Percentiles rank a stretch among this genome's conserved stretches.
These are phyloP conservation scores for Botia almorhae DNA, from an alignment of 2,797 vertebrate species.

Conservation along the genomic window DNA sequence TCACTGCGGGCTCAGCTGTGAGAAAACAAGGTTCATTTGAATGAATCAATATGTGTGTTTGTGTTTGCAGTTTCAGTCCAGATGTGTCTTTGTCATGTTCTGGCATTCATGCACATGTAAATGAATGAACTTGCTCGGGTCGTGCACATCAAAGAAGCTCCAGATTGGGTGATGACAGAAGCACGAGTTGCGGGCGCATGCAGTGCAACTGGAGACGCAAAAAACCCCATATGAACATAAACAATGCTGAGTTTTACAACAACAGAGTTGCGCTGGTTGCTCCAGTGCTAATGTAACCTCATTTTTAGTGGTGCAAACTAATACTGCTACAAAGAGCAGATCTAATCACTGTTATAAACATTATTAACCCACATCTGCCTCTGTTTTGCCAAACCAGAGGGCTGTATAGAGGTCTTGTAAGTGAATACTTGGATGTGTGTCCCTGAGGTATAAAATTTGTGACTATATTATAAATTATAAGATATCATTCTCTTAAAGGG, in stretches of 20 bases:
- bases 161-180: constrained; percentile 69
- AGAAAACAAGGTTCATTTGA: constrained; percentile 14
- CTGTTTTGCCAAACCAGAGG: background rate
- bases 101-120: background rate
- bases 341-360: background rate
- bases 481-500: background rate
- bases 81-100: constrained; percentile 32
- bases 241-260: constrained; percentile 42
- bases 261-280: constrained; percentile 38
- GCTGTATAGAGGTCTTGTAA: background rate
- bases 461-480: background rate
- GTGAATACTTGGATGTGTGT: constrained; percentile 13
- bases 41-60: constrained; percentile 25
- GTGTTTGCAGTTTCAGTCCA: constrained; percentile 62
- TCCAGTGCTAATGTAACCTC: constrained; percentile 18
- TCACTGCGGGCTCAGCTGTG: constrained; percentile 62
- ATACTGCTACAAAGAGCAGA: constrained; percentile 14
- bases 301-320: constrained; percentile 47
- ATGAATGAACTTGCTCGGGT: background rate
- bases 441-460: too few relatives aligned
- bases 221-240: constrained; percentile 58
- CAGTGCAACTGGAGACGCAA: constrained; percentile 61
- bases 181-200: constrained; percentile 67
- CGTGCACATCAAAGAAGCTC: constrained; percentile 51
- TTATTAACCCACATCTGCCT: background rate